Evolutionary conservation across 2,888 invertebrate species (phyloP), one percentile per base, ranked within the genome.

Genomic region (Syrista parreyssii): DNA sequence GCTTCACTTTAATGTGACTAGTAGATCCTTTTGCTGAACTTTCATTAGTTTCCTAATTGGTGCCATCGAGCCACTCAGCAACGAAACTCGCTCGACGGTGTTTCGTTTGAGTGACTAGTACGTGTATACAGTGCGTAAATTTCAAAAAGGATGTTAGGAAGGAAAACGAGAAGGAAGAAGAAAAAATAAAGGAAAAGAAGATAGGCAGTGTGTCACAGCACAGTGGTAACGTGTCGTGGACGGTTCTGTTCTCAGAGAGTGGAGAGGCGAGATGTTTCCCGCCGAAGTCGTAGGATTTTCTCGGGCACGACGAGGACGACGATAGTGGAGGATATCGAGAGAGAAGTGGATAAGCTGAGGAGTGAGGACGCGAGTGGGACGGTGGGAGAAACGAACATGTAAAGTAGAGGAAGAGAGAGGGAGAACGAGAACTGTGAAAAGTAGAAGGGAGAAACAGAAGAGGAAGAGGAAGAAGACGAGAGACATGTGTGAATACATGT

Each of bases 401-500:
- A 23, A 55, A 55, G 23, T 68, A 78, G 35, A 69, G 68, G 73
- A 40, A 75, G 31, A 73, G 23, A 55, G 68, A 30, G 76, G 68
- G 35, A n/a, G 68, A 36, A 55, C 30, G 68, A 30, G 31, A 32
- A 72, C 32, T 36, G 68, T 23, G 55, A n/a, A 75, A 68, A 36
- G 36, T n/a, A 76, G 73, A 55, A 71, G 34, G 73, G 55, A 74
- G 36, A 30, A 30, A 55, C 33, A 73, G 68, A 35, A n/a, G 35
- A 36, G 74, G 23, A 23, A 31, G 75, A 31, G 55, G 15, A 32
- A 68, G 74, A 74, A 71, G 69, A 74, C 23, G 23, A 23, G 23
- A 23, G 55, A 23, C 55, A 9, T 15, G 55, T 55, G 23, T 55
- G 55, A 23, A 23, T 78, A 76, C 76, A 76, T 69, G 74, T 78